Conservation (phyloP, 2,797 vertebrate species). For the Florisuga fusca region DNA sequence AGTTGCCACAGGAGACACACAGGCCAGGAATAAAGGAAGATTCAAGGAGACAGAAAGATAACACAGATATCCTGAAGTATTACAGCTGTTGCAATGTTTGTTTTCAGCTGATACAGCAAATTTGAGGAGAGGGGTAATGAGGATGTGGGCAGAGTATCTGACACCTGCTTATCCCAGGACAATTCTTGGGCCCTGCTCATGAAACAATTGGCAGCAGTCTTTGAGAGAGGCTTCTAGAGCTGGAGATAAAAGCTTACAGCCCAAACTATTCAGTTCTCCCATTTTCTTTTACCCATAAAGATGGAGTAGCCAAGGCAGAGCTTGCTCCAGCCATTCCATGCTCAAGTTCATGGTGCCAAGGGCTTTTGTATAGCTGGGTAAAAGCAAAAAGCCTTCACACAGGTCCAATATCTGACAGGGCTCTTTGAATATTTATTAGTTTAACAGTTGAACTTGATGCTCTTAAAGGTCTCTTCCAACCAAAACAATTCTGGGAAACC, state of each 20-base stretch:
- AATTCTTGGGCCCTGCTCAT: not conserved
- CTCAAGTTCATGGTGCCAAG: not conserved
- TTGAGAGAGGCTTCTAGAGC: not conserved
- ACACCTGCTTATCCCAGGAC: not conserved
- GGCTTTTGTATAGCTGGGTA: not conserved
- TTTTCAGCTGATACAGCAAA: not conserved
- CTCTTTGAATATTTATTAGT: not conserved
- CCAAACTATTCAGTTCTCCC: not conserved
- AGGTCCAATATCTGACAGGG: not conserved
- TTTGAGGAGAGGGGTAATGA: not conserved
- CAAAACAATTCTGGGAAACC: too few species aligned
- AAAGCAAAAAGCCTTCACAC: fast-evolving
- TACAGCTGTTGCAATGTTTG: not conserved
- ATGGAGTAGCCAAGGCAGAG: not conserved
- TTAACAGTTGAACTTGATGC: too few species aligned
- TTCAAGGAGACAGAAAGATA: not conserved
- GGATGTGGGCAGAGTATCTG: not conserved
- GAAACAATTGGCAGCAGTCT: not conserved
- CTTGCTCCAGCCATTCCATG: not conserved
- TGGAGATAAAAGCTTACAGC: not conserved
- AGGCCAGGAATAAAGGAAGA: not conserved
- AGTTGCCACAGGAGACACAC: not conserved
- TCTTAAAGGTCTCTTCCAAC: too few species aligned
- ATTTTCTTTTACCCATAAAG: not conserved
- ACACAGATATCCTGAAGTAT: not conserved